Base-by-base conservation (phyloP, 35 echinoderm and acorn worm species). In the Anneissia japonica region DNA sequence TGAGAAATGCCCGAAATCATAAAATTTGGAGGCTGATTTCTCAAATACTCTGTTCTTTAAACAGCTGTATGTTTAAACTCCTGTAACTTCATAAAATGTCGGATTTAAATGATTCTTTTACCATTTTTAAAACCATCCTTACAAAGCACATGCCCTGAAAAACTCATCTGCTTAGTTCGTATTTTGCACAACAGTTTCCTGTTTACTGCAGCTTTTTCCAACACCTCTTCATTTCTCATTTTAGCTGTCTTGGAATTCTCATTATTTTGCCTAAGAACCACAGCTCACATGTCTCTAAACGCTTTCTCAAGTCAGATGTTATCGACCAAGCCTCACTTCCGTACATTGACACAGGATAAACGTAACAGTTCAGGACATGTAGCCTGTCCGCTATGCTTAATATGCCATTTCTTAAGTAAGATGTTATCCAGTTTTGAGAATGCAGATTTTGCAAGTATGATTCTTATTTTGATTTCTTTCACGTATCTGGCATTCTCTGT, bases 381-480 rank as follows among this genome's bases (percentile, higher is more conserved):
- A 64, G 51, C 26, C 51, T 64, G 5, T 9, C 26, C 2, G 5
- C 26, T 23, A 64, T 64, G 21, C 19, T 37, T 12, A 41, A 39
- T 30, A 3, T 79, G 28, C 26, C 21, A 79, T 21, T 79, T 35
- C n/a, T n/a, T n/a, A n/a, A n/a, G 12, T 9, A 39, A 39, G 36
- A 30, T 39, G 35, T 30, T 35, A 26, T 30, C 79, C 31, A 37
- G 31, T 32, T 81, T 41, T 39, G 16, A 26, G 14, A 41, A 81
- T n/a, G 26, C 17, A 26, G 19, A 37, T 30, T 35, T 81, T 38
- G 34, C 79, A 0, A 81, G n/a, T 30, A 7, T 9, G 7, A 81
- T 81, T 39, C 79, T 81, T 41, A 12, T 35, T 30, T 39, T 81
- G 36, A 81, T 81, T 39, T 81, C 79, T 81, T 30, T 81, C 4